Evolutionary conservation across 2,797 vertebrate genomes (phyloP), one percentile per base, ranked within the genome.

Genomic region (Melanotaenia parkinsoni): DNA sequence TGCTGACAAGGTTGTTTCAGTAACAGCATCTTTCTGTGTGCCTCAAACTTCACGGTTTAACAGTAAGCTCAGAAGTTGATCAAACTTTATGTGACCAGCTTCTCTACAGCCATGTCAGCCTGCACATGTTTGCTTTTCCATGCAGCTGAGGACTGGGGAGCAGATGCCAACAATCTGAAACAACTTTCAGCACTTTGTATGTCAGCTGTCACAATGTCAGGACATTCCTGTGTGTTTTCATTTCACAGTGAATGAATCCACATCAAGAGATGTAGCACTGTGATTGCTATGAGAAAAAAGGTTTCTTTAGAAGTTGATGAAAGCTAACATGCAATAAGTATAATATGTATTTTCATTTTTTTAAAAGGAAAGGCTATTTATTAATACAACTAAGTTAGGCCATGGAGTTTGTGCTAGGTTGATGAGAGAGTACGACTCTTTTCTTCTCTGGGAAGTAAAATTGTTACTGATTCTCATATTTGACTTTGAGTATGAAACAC

Each of bases 141-240:
- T 54, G 20, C 58, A 64, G 85, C 77, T 65, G 64, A 58, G 79
- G 66, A 79, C 60, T 26, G 70, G 82, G 33, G 69, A 82, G 59
- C 79, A 67, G 71, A 83, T 86, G 87, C 83, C 86, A 89, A 65
- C 35, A 73, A 76, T 82, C 74, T 73, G 80, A 79, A 73, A 83
- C 58, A 71, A 87, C 87, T 88, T 86, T 89, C 88, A 88, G 50
- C 83, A 76, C 82, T 61, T 79, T 81, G 67, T 72, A 58, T 82
- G 76, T 78, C 84, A 83, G 77, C 77, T 76, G 74, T 77, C 12
- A 43, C 72, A 45, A 76, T 83, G 84, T 51, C 86, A 70, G 57
- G 26, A 26, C 79, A 91, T 86, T 92, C 84, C 86, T 82, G 81
- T 63, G 62, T 85, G 77, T 85, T 89, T 88, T 76, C 69, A 82